These are phyloP conservation scores for Idaea dimidiata DNA, from an alignment of 2,888 invertebrate species.

Conservation along the genomic window DNA sequence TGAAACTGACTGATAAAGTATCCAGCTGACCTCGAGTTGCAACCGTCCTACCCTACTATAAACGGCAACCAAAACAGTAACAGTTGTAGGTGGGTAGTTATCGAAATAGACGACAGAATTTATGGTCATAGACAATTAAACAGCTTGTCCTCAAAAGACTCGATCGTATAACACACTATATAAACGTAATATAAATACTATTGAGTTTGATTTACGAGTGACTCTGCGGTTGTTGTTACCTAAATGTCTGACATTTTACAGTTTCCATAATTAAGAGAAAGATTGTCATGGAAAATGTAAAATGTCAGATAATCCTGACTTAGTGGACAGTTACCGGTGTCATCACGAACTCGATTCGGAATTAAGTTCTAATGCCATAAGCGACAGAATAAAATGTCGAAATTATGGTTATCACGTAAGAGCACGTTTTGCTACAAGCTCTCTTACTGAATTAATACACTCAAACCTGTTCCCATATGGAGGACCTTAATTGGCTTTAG, in stretches of 20 bases:
- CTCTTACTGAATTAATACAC: constrained; percentile 40
- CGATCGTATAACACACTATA: not conserved
- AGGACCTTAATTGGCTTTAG: constrained; percentile 50
- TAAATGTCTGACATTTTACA: not conserved
- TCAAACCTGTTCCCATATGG: constrained; percentile 40
- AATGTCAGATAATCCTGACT: constrained; percentile 50
- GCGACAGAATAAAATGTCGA: constrained; percentile 45
- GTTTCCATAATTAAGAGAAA: constrained; percentile 32
- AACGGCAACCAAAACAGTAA: not conserved
- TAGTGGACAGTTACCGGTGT: constrained; percentile 50
- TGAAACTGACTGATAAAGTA: too few species aligned
- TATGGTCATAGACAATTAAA: not conserved
- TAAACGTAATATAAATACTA: constrained; percentile 15
- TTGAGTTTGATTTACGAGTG: constrained; percentile 29
- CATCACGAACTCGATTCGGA: constrained; percentile 42
- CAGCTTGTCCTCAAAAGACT: not conserved
- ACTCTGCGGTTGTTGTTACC: constrained; percentile 13
- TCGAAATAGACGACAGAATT: not conserved
- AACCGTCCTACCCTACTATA: not conserved
- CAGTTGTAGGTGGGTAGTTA: not conserved
- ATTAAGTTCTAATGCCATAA: constrained; percentile 52
- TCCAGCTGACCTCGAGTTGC: too few species aligned
- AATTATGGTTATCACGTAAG: constrained; percentile 45
- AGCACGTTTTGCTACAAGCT: constrained; percentile 33
- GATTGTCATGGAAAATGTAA: constrained; percentile 38